phyloP scores from a whole-genome alignment of 2,888 invertebrate genomes.

The Elysia crispata region DNA sequence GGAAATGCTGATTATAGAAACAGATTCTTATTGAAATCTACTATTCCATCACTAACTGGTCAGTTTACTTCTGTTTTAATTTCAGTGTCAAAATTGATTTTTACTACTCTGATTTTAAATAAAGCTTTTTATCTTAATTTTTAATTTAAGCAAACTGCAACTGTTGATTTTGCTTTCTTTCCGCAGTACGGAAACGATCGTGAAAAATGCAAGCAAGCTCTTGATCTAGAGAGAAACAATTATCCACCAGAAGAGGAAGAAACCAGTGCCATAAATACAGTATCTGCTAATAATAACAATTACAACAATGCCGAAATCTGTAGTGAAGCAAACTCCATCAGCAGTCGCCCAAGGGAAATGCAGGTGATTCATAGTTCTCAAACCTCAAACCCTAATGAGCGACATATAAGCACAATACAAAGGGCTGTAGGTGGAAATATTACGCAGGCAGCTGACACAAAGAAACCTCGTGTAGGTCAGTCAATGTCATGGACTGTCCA shows the following conservation, averaged over 20 bases:
- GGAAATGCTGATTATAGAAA: too few species aligned
- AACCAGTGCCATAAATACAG: background rate
- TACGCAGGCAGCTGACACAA: conserved; percentile 6
- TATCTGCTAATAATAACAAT: conserved; percentile 20
- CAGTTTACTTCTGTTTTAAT: background rate
- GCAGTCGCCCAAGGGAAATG: conserved; percentile 24
- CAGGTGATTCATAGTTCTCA: conserved; percentile 6
- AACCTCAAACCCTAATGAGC: conserved; percentile 18
- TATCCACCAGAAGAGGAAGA: conserved; percentile 33
- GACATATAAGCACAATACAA: conserved; percentile 45
- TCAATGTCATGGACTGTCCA: conserved; percentile 44
- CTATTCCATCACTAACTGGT: too few species aligned
- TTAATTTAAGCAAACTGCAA: background rate
- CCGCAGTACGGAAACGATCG: conserved; percentile 70
- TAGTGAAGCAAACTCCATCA: conserved; percentile 21
- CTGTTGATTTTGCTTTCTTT: conserved; percentile 21
- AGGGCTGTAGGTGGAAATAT: conserved; percentile 22
- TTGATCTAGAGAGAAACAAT: conserved; percentile 64
- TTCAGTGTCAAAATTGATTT: too few species aligned
- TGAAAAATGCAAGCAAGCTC: conserved; percentile 65
- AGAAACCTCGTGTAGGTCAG: conserved; percentile 30
- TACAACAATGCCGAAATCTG: conserved; percentile 10
- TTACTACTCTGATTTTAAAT: too few species aligned
- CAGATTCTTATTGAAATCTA: too few species aligned
- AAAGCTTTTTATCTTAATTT: background rate